A percentile compares a stretch with the other conserved stretches of the same genome.
Evolutionary conservation across 2,888 invertebrate genomes (phyloP).

Genomic region (Pilophorus perplexus): DNA sequence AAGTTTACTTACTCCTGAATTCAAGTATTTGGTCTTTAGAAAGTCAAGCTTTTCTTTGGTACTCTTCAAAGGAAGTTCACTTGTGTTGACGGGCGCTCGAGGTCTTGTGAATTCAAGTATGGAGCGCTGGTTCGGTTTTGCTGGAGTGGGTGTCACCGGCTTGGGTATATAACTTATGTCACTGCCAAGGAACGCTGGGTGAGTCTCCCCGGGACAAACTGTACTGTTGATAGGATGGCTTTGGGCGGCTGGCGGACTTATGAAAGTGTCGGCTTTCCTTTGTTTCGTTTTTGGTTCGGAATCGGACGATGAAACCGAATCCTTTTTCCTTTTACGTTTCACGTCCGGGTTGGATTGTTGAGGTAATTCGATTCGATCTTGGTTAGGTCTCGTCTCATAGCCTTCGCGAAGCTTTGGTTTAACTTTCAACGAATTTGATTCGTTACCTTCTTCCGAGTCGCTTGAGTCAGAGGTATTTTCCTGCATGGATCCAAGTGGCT

Average conservation of each 20-base stretch:
- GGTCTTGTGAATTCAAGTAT: slow-evolving; percentile 1
- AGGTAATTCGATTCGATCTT: too few species aligned
- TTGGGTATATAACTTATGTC: slow-evolving; percentile 5
- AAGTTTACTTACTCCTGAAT: background rate
- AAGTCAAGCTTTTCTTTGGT: background rate
- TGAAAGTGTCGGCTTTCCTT: slow-evolving; percentile 1
- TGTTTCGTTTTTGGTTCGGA: background rate
- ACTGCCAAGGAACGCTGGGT: background rate
- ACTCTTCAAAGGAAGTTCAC: too few species aligned
- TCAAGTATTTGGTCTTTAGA: background rate
- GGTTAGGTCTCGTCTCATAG: too few species aligned
- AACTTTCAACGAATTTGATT: too few species aligned
- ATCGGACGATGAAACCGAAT: slow-evolving; percentile 1
- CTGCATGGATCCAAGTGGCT: too few species aligned
- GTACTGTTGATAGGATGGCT: slow-evolving; percentile 12
- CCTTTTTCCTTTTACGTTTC: background rate
- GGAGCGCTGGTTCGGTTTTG: background rate
- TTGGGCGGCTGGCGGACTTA: background rate
- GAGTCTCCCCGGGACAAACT: background rate
- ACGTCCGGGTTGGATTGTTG: too few species aligned
- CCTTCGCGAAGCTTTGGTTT: too few species aligned
- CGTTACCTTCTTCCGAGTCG: too few species aligned
- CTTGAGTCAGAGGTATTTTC: too few species aligned
- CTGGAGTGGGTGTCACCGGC: too few species aligned
- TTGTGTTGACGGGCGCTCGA: background rate